Evolutionary conservation across 1,140 invertebrate genomes (phyloP), one percentile per base, ranked within the genome.

Genomic region (Antheraea mylitta): DNA sequence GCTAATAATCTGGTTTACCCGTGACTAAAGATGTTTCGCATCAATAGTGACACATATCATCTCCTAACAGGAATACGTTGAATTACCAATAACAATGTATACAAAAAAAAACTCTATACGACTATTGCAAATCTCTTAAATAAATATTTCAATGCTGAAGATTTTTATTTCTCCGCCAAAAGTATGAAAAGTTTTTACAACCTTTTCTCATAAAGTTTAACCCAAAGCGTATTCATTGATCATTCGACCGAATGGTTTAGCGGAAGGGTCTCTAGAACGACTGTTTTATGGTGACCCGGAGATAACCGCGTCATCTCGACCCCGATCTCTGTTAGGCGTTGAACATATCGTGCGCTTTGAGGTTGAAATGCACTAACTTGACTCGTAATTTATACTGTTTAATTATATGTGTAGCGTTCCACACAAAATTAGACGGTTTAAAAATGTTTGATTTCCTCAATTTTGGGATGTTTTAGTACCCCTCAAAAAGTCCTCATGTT

Each of bases 251-350:
- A 53, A 53, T 53, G 45, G 45, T 53, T 53, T 6, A 61, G 16
- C 19, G 38, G 64, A 65, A 48, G 10, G 18, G 16, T 65, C n/a
- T 72, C 63, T 11, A 36, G n/a, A 64, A 61, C 19, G 45, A 53
- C 58, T 58, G 53, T 72, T 72, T 73, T 76, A 76, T 76, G 67
- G 74, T 69, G n/a, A 67, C 71, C 71, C 66, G 62, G 37, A 37
- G 71, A 76, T 73, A 73, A 69, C 71, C 66, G 42, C 16, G 42
- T 48, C 22, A 66, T 61, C 58, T 68, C 48, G 58, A 18, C 45
- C 38, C 18, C 38, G 53, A 66, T 65, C 66, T 58, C 66, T 62
- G 42, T 16, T 6, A 13, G 5, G 13, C 45, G 11, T n/a, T 53
- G 45, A 53, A 6, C 45, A 53, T 16, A 53, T 53, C 11, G 13